These are phyloP conservation scores for Oeneis ivallda DNA, from an alignment of 2,888 invertebrate species.

Conservation along the genomic window DNA sequence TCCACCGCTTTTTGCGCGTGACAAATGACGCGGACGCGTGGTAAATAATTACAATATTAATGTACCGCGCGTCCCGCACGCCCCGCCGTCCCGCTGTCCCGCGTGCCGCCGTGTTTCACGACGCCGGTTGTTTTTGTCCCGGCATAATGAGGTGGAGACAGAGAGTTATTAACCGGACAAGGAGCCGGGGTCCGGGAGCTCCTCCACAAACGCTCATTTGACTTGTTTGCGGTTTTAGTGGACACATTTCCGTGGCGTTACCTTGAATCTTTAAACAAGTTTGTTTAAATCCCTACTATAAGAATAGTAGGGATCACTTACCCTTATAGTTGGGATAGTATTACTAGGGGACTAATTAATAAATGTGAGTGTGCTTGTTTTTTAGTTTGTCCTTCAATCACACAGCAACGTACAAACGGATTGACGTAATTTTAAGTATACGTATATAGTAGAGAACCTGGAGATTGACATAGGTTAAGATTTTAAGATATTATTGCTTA, in stretches of 20 bases:
- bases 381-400: no score
- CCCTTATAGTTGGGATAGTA: no score
- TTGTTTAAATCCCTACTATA: no score
- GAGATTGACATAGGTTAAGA: no score
- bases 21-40: conserved; percentile 49
- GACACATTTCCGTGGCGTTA: background rate
- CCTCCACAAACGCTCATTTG: background rate
- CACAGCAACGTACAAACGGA: no score
- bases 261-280: background rate
- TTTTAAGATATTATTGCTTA: no score
- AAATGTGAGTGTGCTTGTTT: no score
- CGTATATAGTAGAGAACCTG: no score
- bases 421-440: no score
- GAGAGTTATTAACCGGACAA: conserved; percentile 8
- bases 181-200: background rate
- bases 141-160: conserved; percentile 18
- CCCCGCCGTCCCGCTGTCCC: conserved; percentile 17
- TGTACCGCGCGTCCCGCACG: conserved; percentile 41
- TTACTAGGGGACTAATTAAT: no score
- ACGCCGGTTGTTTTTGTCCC: conserved; percentile 11
- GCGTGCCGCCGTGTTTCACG: conserved; percentile 9
- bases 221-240: background rate
- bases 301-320: no score
- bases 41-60: conserved; percentile 52
- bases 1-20: conserved; percentile 33